Evolutionary conservation across 30 jellyfish, hydroid and myxozoan genomes (phyloP).

Genomic region (Aurelia sp.): DNA sequence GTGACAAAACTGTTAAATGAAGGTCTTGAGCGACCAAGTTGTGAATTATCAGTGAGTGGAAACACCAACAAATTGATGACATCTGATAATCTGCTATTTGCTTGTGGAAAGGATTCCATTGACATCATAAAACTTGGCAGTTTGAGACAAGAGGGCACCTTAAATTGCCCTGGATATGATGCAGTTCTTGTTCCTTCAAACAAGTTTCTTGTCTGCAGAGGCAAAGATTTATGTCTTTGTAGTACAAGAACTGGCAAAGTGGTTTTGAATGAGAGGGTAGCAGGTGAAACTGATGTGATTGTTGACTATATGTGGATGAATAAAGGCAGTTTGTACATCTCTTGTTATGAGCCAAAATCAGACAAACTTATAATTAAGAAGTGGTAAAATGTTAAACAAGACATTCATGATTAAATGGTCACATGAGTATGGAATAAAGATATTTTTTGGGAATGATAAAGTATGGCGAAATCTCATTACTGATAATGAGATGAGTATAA

Average conservation of each 20-base stretch:
- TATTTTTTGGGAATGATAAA: too few species aligned
- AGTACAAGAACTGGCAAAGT: constrained; percentile 57
- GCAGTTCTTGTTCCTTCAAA: constrained; percentile 45
- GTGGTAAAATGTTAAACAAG: too few species aligned
- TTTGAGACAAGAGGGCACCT: constrained; percentile 43
- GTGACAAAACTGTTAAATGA: constrained; percentile 20
- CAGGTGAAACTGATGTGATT: constrained; percentile 22
- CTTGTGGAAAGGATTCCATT: constrained; percentile 51
- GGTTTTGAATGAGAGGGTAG: constrained; percentile 22
- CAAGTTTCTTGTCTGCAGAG: constrained; percentile 51
- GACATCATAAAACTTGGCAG: constrained; percentile 70
- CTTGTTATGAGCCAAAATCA: constrained; percentile 22
- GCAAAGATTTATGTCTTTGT: constrained; percentile 38
- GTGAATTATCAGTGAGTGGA: constrained; percentile 24
- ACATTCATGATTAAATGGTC: too few species aligned
- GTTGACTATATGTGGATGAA: constrained; percentile 55
- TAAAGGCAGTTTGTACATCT: constrained; percentile 20
- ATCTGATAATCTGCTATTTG: constrained; percentile 57
- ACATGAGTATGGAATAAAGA: too few species aligned
- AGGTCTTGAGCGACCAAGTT: not conserved
- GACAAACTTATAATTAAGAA: not conserved
- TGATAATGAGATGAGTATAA: too few species aligned
- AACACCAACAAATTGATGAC: constrained; percentile 33
- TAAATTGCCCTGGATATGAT: constrained; percentile 37
- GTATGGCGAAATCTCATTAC: too few species aligned